Conservation (phyloP, 2,888 invertebrate genomes). For the Apodemia duryi region DNA sequence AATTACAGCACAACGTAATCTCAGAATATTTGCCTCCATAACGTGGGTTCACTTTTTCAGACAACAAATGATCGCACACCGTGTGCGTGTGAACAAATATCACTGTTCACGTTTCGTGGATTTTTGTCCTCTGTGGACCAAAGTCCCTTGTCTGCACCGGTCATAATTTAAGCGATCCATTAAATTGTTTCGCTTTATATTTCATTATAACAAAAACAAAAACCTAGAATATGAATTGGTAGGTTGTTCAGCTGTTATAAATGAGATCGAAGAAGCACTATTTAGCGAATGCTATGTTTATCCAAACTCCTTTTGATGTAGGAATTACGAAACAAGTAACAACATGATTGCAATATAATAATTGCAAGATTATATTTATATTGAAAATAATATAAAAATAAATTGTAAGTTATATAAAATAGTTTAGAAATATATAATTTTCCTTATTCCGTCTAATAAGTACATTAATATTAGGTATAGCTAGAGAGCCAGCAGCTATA, state of each 20-base stretch:
- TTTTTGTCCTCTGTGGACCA: too few relatives aligned
- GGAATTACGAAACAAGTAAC: background rate
- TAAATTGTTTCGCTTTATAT: background rate
- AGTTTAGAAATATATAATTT: background rate
- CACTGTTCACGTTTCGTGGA: too few relatives aligned
- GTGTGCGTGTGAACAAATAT: too few relatives aligned
- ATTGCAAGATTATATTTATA: background rate
- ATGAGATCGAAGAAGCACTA: background rate
- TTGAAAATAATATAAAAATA: background rate
- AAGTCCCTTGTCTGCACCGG: too few relatives aligned
- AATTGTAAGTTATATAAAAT: background rate
- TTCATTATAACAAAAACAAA: background rate
- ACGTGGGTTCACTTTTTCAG: too few relatives aligned
- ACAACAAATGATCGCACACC: too few relatives aligned
- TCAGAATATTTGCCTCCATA: too few relatives aligned
- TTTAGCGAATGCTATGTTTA: background rate
- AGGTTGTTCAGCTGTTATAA: background rate
- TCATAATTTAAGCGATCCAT: too few relatives aligned
- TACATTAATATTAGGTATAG: too few relatives aligned
- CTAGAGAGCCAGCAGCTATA: too few relatives aligned
- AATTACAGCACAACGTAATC: too few relatives aligned
- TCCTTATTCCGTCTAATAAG: background rate
- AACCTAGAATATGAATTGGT: background rate
- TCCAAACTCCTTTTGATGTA: background rate
- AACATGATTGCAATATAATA: background rate